A percentile compares a stretch with the other conserved stretches of the same genome.
Conservation (phyloP, 2,113 vertebrate species). For the Rhipidura dahli region DNA sequence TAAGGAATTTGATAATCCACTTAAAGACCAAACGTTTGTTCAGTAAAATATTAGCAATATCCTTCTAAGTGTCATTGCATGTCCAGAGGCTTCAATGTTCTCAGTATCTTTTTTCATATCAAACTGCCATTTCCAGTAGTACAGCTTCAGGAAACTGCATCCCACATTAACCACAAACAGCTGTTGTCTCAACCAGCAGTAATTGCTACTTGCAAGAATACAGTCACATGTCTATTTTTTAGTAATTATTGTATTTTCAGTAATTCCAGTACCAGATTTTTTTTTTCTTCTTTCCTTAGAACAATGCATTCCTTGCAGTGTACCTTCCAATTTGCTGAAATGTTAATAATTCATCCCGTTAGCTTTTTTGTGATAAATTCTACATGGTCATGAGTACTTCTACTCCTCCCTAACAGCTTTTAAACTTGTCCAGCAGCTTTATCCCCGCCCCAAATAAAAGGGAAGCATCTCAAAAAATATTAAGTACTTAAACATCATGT, state of each 20-base stretch:
- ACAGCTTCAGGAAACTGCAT: neutral
- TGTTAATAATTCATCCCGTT: neutral
- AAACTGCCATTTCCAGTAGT: neutral
- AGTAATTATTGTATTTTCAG: neutral
- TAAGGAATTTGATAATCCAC: neutral
- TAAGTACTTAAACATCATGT: neutral
- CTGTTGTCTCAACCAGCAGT: neutral
- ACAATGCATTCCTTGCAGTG: neutral
- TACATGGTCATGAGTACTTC: rapidly evolving
- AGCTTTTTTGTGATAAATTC: neutral
- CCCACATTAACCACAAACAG: neutral
- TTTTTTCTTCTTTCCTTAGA: neutral
- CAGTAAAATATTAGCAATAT: neutral
- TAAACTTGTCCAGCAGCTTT: neutral
- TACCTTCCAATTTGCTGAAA: neutral
- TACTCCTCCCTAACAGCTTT: neutral
- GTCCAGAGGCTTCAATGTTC: neutral
- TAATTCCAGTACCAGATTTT: neutral
- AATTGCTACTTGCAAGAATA: neutral
- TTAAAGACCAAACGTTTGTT: neutral
- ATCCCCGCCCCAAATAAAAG: neutral
- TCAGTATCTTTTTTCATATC: neutral
- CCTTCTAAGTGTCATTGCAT: neutral
- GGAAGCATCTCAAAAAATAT: neutral
- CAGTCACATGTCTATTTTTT: neutral